phyloP scores from a whole-genome alignment of 2,113 vertebrate species.

The Tachycineta bicolor region DNA sequence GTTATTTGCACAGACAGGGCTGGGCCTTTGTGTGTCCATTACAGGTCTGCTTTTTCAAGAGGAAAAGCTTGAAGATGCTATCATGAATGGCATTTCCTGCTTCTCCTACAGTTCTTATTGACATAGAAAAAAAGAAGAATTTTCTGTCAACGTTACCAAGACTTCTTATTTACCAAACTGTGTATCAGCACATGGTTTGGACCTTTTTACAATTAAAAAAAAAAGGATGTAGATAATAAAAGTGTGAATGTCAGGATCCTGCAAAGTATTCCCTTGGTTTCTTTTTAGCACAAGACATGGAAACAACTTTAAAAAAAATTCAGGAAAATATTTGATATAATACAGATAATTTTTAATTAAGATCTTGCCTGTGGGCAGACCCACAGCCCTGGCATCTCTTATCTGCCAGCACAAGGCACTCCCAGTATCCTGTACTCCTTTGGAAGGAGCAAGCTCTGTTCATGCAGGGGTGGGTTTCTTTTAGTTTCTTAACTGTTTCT shows the following conservation, averaged over 20 bases:
- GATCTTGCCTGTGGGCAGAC: conserved; percentile 35
- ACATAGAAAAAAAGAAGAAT: not conserved
- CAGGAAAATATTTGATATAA: conserved; percentile 42
- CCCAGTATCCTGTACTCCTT: conserved; percentile 3
- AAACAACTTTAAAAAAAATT: not conserved
- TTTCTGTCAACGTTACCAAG: not conserved
- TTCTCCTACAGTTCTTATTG: not conserved
- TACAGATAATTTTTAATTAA: conserved; percentile 62
- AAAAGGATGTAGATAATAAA: not conserved
- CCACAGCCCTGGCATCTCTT: conserved; percentile 26
- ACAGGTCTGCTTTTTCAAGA: conserved; percentile 4
- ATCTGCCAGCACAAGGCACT: conserved; percentile 34
- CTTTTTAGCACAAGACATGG: not conserved
- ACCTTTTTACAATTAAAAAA: not conserved
- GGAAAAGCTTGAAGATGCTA: conserved; percentile 19
- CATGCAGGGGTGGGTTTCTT: not conserved
- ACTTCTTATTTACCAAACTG: not conserved
- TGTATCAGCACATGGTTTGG: not conserved
- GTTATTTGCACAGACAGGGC: not conserved
- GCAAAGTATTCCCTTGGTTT: not conserved
- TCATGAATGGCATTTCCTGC: conserved; percentile 2
- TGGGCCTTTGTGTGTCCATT: not conserved
- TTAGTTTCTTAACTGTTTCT: not conserved
- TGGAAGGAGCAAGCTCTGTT: not conserved
- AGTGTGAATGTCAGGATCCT: not conserved